Evolutionary conservation across 2,888 invertebrate genomes (phyloP), one percentile per base, ranked within the genome.

Genomic region (Antheraea yamamai): DNA sequence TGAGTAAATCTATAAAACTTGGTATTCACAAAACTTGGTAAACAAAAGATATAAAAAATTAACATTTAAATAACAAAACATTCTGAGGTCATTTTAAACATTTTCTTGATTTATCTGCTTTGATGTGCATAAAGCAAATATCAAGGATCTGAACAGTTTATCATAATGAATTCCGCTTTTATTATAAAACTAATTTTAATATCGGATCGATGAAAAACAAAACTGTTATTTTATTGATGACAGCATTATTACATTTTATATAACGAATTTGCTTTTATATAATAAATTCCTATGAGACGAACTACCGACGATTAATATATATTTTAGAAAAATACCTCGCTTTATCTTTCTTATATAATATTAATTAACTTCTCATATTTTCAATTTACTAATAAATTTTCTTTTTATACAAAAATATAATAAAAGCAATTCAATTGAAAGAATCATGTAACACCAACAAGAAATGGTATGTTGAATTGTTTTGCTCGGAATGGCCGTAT

Each of bases 401-500:
- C 58, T 70, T 58, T 26, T 39, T 16, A 26, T 20, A n/a, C 20
- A 39, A 74, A 39, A 35, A 47, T 30, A 39, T 47, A 61, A 74
- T 26, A 23, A 74, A 47, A 58, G 71, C 26, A 70, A 71, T 61
- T 71, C 39, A 61, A 20, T 35, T 61, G 58, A 39, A 10, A 70
- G 70, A 70, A 70, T 61, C 74, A 30, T 26, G 70, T 68, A 72
- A 66, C 30, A 66, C 18, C 18, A n/a, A 70, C 58, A 73, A 73
- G 73, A 74, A 76, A 73, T 4, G 20, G 47, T 23, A 72, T 81
- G 80, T 79, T 77, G 79, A 87, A 89, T 88, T 87, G 85, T 85
- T 85, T 84, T 80, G 80, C 80, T 79, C 74, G 87, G 90, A 88
- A 91, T 89, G 88, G 85, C 81, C 84, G n/a, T 84, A 84, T 77